These are phyloP conservation scores for Pachliopta kotzebuea DNA, from an alignment of 2,888 invertebrate genomes.

Conservation along the genomic window DNA sequence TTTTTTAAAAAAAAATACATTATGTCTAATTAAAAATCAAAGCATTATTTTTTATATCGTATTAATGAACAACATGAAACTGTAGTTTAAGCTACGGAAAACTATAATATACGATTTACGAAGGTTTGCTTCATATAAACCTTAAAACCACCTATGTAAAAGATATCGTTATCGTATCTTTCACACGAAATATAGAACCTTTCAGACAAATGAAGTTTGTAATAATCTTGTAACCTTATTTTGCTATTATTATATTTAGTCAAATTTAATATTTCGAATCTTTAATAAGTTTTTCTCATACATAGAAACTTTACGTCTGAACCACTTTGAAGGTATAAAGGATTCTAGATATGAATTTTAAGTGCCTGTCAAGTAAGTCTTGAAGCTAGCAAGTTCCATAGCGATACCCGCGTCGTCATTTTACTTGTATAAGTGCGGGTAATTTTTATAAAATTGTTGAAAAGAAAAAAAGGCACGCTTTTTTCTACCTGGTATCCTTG, in stretches of 20 bases:
- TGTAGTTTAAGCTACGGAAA: neutral
- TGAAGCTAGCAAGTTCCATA: neutral
- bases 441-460: neutral
- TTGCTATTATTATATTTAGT: neutral
- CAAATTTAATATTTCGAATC: neutral
- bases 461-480: neutral
- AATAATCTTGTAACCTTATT: too few relatives aligned
- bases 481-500: slow-evolving; percentile 18
- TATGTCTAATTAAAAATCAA: too few relatives aligned
- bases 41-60: too few relatives aligned
- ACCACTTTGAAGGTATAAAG: neutral
- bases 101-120: neutral
- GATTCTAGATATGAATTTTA: neutral
- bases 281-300: neutral
- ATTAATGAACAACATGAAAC: too few relatives aligned
- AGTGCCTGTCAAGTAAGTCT: neutral
- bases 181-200: slow-evolving; percentile 1
- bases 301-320: neutral
- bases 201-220: neutral
- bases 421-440: neutral
- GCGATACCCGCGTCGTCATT: neutral
- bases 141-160: neutral
- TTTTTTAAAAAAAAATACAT: too few relatives aligned
- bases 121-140: neutral
- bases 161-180: slow-evolving; percentile 1